Evolutionary conservation across 2,888 invertebrate genomes (phyloP), one percentile per base, ranked within the genome.

Genomic region (Xestoiulus laeticollis): DNA sequence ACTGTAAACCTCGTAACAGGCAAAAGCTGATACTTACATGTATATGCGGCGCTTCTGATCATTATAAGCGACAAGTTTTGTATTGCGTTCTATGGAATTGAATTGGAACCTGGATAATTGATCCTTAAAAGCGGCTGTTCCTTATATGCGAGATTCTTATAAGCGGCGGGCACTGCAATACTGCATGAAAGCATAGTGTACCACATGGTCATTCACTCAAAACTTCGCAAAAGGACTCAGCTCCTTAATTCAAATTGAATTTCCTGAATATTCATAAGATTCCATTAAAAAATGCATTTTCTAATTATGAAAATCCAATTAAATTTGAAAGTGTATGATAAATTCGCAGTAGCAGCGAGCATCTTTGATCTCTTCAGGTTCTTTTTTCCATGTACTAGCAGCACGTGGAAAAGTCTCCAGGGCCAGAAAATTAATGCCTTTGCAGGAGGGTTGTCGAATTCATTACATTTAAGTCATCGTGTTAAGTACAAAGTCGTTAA

Each of bases 401-500:
- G 78, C 78, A 14, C 26, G 78, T 16, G 12, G 30, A 4, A 78
- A 30, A 78, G 16, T 78, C 78, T 78, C 78, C 78, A 78, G 78
- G 78, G 78, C 78, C 78, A 30, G 78, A 30, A 78, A 78, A 78
- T 78, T 78, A 78, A 78, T 78, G 78, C 78, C 26, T 78, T 78
- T 78, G 78, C 78, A 30, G 78, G 78, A 30, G 78, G 78, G 78
- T 32, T 78, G 78, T 78, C 78, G 78, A 78, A 78, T 78, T 78
- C 78, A 78, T 78, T 78, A 78, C 78, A 30, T 78, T 78, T 78
- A 78, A 78, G 78, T 78, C 78, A 78, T 30, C 78, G 78, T 78
- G 78, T 32, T 78, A 78, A 78, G 78, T 78, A 78, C 78, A 78
- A 78, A 78, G 78, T 78, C 78, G 78, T 78, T 78, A 78, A 78